Base-by-base conservation (phyloP, 2,888 invertebrate species). In the Petrolisthes manimaculis region DNA sequence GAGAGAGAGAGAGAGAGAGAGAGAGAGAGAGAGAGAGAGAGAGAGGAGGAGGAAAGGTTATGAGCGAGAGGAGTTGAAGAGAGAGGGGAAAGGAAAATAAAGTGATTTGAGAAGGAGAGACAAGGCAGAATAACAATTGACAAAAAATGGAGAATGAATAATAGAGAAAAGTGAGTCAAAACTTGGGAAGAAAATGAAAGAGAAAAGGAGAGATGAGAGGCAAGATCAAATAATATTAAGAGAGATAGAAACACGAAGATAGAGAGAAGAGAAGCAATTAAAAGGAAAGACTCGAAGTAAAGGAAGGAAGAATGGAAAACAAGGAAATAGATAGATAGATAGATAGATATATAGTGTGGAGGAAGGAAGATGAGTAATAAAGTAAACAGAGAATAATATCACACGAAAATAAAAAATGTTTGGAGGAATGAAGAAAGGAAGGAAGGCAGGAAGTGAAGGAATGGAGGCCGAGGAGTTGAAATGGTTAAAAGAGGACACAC, bases 1-100 rank as follows among this genome's bases (percentile, higher is more conserved):
- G 81, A 67, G 67, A 67, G 81, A 67, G 81, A 81, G 81, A 67
- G 67, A 67, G 81, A 12, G 71, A 18, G 79, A 79, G 79, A 24
- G 51, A 79, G 79, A 79, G 77, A 77, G 54, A 24, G 14, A 53
- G 79, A 53, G 79, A 53, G 14, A 79, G 79, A 18, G 79, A 53
- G n/a, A 77, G 77, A n/a, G n/a, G n/a, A n/a, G n/a, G n/a, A n/a
- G n/a, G n/a, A n/a, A n/a, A n/a, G n/a, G n/a, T n/a, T n/a, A n/a
- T 37, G 77, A 77, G 77, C 14, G 61, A 9, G 61, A 9, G 61
- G 14, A 61, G 14, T 14, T 6, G 14, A 61, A 6, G 61, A 61
- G 14, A 61, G 14, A 9, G 8, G 14, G 61, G 61, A 14, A 14
- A 61, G 61, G 61, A 14, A 61, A 61, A 14, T 9, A 61, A 14